phyloP scores from a whole-genome alignment of 2,113 vertebrate genomes.

The Sebastes schlegelii region DNA sequence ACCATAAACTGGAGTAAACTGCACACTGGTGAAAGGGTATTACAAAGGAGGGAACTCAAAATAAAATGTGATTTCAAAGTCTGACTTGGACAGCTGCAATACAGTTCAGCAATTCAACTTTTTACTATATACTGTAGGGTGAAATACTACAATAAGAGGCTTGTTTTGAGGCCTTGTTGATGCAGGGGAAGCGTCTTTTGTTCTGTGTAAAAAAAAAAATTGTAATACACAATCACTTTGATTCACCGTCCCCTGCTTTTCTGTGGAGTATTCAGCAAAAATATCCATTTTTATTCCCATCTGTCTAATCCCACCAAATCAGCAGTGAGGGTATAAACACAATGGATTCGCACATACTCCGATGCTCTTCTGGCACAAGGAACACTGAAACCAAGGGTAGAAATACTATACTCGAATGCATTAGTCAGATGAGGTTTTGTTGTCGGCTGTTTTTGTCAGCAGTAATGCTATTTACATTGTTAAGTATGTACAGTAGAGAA shows the following conservation, averaged over 20 bases:
- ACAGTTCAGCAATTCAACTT: constrained; percentile 21
- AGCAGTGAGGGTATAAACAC: constrained; percentile 42
- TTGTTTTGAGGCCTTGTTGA: constrained; percentile 31
- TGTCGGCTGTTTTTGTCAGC: constrained; percentile 69
- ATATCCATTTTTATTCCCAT: constrained; percentile 13
- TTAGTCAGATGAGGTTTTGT: constrained; percentile 76
- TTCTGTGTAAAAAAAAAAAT: constrained; percentile 3
- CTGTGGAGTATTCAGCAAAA: constrained; percentile 26
- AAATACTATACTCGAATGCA: constrained; percentile 70
- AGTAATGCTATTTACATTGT: constrained; percentile 75
- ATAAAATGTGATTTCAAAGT: constrained; percentile 1
- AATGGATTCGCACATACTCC: constrained; percentile 32
- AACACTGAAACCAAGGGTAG: constrained; percentile 67
- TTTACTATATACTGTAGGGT: constrained; percentile 13
- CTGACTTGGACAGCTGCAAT: constrained; percentile 36
- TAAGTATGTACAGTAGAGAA: constrained; percentile 78
- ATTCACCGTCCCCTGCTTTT: constrained; percentile 29
- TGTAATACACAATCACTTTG: constrained; percentile 20
- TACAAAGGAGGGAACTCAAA: constrained; percentile 11
- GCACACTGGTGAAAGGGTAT: constrained; percentile 54
- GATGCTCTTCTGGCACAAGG: constrained; percentile 54
- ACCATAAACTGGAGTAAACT: constrained; percentile 70
- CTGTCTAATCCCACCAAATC: constrained; percentile 30
- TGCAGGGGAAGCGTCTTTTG: constrained; percentile 14
- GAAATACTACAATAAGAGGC: constrained; percentile 25